Conservation (phyloP, 2,113 vertebrate species). For the Halcyon senegalensis region DNA sequence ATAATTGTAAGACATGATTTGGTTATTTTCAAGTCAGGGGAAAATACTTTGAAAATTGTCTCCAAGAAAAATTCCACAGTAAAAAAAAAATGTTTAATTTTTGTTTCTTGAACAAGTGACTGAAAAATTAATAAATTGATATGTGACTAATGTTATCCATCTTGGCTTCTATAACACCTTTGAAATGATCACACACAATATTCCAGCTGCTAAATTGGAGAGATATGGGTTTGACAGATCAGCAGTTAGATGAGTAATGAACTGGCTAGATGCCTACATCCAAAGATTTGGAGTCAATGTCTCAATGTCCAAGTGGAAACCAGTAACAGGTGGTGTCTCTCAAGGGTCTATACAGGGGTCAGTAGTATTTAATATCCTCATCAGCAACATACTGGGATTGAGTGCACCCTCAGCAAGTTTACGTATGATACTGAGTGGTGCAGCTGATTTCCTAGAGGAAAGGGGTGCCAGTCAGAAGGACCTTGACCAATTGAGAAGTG, state of each 20-base stretch:
- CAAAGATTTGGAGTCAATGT: background rate
- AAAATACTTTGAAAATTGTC: background rate
- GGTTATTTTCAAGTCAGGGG: background rate
- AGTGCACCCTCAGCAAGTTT: background rate
- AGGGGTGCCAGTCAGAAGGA: background rate
- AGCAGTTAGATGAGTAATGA: background rate
- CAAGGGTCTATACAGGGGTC: background rate
- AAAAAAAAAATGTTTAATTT: background rate
- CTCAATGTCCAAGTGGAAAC: no score
- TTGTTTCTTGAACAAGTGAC: background rate
- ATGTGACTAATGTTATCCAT: background rate
- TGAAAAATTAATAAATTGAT: background rate
- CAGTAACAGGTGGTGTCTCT: background rate
- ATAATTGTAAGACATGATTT: background rate
- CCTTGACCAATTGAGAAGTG: accelerated
- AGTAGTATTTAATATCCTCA: background rate
- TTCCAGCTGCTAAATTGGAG: no score
- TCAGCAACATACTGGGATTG: no score
- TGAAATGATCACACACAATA: background rate
- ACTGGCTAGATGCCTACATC: background rate
- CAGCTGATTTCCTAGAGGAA: no score
- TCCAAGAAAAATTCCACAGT: background rate
- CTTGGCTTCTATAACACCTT: background rate
- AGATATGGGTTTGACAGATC: background rate
- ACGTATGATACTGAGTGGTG: no score